Evolutionary conservation across 2,888 invertebrate species (phyloP).

Genomic region (Torymus aiolomorphi): DNA sequence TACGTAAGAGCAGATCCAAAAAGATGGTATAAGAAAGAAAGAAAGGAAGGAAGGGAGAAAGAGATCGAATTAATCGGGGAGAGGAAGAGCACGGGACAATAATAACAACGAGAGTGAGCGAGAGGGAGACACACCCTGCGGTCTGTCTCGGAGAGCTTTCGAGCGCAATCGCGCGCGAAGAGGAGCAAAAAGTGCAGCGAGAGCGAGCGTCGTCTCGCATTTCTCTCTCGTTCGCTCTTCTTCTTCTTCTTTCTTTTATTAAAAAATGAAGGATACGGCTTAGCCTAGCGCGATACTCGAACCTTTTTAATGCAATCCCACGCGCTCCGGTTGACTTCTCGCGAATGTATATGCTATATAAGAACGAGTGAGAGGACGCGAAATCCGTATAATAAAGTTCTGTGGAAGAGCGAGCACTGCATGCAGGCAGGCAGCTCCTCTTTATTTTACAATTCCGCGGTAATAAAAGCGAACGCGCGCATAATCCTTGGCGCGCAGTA

Average conservation of each 20-base stretch:
- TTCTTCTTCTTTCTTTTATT: background rate
- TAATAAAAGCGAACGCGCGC: background rate
- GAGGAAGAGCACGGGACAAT: conserved; percentile 19
- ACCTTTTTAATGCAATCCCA: background rate
- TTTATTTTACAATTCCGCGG: background rate
- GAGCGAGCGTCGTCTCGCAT: conserved; percentile 19
- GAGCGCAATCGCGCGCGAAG: background rate
- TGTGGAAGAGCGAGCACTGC: too few relatives aligned
- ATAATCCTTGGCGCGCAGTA: background rate
- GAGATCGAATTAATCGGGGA: conserved; percentile 20
- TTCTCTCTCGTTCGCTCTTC: conserved; percentile 5
- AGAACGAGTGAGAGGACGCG: too few relatives aligned
- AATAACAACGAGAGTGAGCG: conserved; percentile 18
- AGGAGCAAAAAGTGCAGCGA: background rate
- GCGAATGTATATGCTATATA: too few relatives aligned
- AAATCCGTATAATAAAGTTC: too few relatives aligned
- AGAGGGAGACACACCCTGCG: conserved; percentile 33
- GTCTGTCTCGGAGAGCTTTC: conserved; percentile 10
- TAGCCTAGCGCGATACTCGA: conserved; percentile 15
- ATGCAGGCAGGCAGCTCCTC: too few relatives aligned
- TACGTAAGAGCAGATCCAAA: background rate
- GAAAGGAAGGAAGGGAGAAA: background rate
- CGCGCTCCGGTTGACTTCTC: too few relatives aligned
- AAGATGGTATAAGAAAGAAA: background rate
- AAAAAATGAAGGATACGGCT: conserved; percentile 2